Conservation (phyloP, 2,888 invertebrate genomes). For the Germaria angustata region DNA sequence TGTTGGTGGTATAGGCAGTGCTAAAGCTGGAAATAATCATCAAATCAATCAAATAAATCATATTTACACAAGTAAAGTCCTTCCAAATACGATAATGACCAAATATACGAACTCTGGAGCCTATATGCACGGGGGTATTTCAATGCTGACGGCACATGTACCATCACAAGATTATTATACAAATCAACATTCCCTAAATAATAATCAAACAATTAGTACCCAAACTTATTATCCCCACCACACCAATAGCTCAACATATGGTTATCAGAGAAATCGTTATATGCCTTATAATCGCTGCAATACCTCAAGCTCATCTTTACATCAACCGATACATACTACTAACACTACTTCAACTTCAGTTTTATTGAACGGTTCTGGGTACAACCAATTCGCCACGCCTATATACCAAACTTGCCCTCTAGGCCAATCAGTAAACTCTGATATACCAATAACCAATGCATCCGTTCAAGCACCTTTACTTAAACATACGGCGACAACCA, state of each 20-base stretch:
- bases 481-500: constrained; percentile 16
- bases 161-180: constrained; percentile 58
- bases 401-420: constrained; percentile 71
- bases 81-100: constrained; percentile 46
- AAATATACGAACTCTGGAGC: constrained; percentile 56
- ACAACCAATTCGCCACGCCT: constrained; percentile 71
- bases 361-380: constrained; percentile 61
- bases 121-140: constrained; percentile 47
- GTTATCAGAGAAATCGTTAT: constrained; percentile 77
- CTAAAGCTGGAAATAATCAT: constrained; percentile 9
- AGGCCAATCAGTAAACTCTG: constrained; percentile 49
- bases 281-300: constrained; percentile 76
- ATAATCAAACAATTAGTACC: constrained; percentile 23
- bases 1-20: constrained; percentile 4
- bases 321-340: constrained; percentile 47
- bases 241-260: constrained; percentile 13
- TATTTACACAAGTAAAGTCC: constrained; percentile 51
- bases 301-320: constrained; percentile 49
- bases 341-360: constrained; percentile 47
- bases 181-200: constrained; percentile 12
- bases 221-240: constrained; percentile 49
- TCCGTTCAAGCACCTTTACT: constrained; percentile 40
- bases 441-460: constrained; percentile 29
- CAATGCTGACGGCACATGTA: constrained; percentile 51
- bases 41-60: constrained; percentile 28